Evolutionary conservation across 2,888 invertebrate species (phyloP).

Genomic region (Agonopterix arenella): DNA sequence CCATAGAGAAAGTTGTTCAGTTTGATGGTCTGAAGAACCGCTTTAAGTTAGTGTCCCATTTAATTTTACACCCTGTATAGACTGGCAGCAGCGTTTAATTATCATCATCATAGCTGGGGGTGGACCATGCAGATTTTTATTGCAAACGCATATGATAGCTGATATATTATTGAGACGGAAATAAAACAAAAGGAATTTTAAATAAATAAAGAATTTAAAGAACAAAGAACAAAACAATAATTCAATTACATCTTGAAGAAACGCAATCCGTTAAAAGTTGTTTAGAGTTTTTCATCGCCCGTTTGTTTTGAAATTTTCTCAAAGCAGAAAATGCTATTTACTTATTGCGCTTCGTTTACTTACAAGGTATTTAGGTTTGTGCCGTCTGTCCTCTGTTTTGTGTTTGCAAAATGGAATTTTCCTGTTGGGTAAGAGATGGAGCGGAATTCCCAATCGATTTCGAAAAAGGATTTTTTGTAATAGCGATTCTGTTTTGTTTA

Average conservation of each 20-base stretch:
- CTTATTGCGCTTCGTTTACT: slow-evolving; percentile 73
- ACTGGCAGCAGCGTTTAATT: no score
- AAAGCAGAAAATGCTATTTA: slow-evolving; percentile 65
- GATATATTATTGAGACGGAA: neutral
- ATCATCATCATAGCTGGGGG: no score
- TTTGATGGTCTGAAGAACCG: no score
- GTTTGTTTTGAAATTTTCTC: slow-evolving; percentile 60
- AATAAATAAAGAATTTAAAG: neutral
- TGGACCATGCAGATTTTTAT: no score
- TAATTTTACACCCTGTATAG: no score
- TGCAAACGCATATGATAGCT: no score
- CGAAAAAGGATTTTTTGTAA: slow-evolving; percentile 47
- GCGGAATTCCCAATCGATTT: slow-evolving; percentile 66
- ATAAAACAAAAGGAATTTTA: no score
- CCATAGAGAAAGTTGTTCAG: no score
- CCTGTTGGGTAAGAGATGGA: slow-evolving; percentile 57
- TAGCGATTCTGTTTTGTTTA: slow-evolving; percentile 34
- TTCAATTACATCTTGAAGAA: slow-evolving; percentile 14
- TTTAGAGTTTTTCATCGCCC: slow-evolving; percentile 50
- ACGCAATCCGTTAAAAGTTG: slow-evolving; percentile 50
- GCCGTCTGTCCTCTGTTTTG: slow-evolving; percentile 60
- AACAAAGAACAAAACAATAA: slow-evolving; percentile 2
- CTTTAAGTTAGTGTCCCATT: no score
- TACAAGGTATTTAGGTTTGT: slow-evolving; percentile 71
- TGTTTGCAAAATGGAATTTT: slow-evolving; percentile 72